Evolutionary conservation across 2,888 invertebrate species (phyloP).

Genomic region (Pristionchus entomophagus): DNA sequence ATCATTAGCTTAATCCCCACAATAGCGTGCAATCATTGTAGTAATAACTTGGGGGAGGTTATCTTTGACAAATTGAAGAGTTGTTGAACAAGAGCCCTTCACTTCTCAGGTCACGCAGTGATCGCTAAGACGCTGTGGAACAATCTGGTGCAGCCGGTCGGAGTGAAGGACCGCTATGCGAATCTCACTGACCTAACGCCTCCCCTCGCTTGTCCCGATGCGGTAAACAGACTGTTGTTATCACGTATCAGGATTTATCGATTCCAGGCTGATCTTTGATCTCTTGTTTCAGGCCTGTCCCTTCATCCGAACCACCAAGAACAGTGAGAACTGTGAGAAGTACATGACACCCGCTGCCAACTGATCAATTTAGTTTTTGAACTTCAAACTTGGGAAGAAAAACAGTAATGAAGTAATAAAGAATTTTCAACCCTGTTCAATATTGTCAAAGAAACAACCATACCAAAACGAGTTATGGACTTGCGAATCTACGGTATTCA

Average conservation of each 20-base stretch:
- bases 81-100: no score
- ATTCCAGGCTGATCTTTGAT: background rate
- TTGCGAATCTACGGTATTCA: no score
- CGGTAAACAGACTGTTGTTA: constrained; percentile 16
- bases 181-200: constrained; percentile 53
- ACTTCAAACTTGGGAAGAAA: no score
- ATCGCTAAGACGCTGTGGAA: constrained; percentile 64
- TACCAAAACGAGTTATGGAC: no score
- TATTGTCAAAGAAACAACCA: no score
- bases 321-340: constrained; percentile 54
- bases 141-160: constrained; percentile 46
- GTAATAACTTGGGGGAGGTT: constrained; percentile 45
- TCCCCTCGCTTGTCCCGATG: constrained; percentile 52
- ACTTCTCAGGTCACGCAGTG: constrained; percentile 57
- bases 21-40: background rate
- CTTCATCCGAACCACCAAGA: no score
- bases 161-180: constrained; percentile 47
- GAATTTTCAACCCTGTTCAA: no score
- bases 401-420: no score
- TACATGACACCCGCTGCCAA: constrained; percentile 37
- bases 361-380: no score
- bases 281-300: no score
- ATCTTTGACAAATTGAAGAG: no score
- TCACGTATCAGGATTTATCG: background rate
- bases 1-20: background rate